Conservation (phyloP, 2,888 invertebrate species). For the Drosophila demipolita region DNA sequence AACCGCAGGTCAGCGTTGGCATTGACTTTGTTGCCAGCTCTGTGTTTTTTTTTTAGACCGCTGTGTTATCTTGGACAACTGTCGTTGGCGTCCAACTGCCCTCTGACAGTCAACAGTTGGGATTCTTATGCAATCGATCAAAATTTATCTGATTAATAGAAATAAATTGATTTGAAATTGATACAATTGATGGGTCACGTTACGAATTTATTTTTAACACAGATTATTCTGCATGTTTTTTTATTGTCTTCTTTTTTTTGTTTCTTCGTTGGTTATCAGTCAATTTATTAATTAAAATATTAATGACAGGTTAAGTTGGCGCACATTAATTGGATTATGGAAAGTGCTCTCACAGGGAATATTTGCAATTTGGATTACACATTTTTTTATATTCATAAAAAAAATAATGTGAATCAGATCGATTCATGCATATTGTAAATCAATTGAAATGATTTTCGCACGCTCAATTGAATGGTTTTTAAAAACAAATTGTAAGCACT, state of each 20-base stretch:
- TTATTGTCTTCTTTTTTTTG: no score
- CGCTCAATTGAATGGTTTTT: conserved; percentile 16
- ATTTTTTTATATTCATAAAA: not conserved
- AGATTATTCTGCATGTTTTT: not conserved
- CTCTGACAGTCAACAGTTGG: conserved; percentile 26
- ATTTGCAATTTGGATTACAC: not conserved
- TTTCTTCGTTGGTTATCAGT: not conserved
- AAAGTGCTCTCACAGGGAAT: not conserved
- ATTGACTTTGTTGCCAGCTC: not conserved
- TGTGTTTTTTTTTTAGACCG: not conserved
- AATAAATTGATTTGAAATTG: conserved; percentile 18
- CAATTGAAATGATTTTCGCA: not conserved
- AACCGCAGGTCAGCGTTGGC: conserved; percentile 27
- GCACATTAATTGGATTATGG: not conserved
- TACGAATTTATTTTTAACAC: not conserved
- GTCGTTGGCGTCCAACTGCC: not conserved
- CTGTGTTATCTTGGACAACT: conserved; percentile 6
- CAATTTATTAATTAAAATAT: not conserved
- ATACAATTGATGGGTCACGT: not conserved
- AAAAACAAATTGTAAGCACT: conserved; percentile 5
- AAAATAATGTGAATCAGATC: not conserved
- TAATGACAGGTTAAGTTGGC: not conserved
- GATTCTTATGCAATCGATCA: conserved; percentile 29
- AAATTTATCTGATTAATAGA: conserved; percentile 14
- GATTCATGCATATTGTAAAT: not conserved